Conservation (phyloP, 2,113 vertebrate species). For the Oreamnos americanus region DNA sequence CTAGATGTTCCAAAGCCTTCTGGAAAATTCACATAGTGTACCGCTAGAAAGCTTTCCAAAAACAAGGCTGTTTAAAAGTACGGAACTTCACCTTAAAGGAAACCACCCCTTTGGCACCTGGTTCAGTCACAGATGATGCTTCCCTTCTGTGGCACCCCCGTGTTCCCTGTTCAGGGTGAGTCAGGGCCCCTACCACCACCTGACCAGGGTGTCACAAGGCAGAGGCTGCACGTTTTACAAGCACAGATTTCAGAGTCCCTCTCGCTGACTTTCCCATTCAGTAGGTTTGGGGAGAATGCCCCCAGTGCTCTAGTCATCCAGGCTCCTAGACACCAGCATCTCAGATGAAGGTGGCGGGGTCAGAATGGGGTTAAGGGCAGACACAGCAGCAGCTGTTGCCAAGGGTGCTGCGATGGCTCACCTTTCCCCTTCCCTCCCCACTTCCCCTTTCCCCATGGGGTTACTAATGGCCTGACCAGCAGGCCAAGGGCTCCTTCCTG, state of each 20-base stretch:
- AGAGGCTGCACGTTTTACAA: not conserved
- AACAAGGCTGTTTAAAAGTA: not conserved
- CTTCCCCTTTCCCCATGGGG: not conserved
- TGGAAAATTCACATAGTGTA: not conserved
- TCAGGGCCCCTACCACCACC: not conserved
- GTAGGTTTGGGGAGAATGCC: not conserved
- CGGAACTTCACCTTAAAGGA: not conserved
- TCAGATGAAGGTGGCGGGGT: rapidly evolving
- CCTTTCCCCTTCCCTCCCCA: not conserved
- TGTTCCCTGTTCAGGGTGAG: not conserved
- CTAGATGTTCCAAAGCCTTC: not conserved
- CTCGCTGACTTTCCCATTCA: not conserved
- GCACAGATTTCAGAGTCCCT: not conserved
- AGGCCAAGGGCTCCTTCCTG: not conserved
- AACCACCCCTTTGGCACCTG: not conserved
- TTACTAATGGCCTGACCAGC: not conserved
- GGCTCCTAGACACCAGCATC: not conserved
- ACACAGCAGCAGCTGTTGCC: not conserved
- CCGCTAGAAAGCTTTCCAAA: not conserved
- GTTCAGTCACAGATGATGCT: not conserved
- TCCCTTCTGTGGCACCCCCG: rapidly evolving
- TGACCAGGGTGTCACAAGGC: not conserved
- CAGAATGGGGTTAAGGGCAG: not conserved
- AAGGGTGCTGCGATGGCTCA: not conserved
- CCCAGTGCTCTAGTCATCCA: not conserved